A percentile compares a stretch with the other conserved stretches of the same genome.
Evolutionary conservation across 2,888 invertebrate genomes (phyloP).

Genomic region (Campoplex capitator): DNA sequence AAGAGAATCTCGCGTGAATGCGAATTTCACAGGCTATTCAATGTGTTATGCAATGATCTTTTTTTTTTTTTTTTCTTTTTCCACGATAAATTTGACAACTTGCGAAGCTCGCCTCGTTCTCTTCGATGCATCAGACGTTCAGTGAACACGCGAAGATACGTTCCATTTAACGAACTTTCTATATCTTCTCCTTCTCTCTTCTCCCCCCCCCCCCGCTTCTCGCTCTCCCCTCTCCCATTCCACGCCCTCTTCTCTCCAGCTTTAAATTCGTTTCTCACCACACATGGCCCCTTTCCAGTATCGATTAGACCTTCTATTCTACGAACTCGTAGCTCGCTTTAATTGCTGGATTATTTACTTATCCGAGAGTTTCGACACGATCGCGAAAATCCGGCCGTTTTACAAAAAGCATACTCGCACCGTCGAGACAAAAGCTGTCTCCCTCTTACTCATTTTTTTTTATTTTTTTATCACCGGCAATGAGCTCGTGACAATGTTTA

Average conservation of each 20-base stretch:
- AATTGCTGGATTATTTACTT: conserved; percentile 74
- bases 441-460: neutral
- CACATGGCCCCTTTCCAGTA: conserved; percentile 49
- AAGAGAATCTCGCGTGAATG: conserved; percentile 14
- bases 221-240: no score
- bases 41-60: conserved; percentile 35
- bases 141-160: conserved; percentile 53
- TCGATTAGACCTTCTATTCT: conserved; percentile 55
- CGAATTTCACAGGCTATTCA: conserved; percentile 23
- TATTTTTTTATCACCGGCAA: neutral
- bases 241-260: conserved; percentile 28
- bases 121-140: conserved; percentile 39
- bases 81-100: conserved; percentile 36
- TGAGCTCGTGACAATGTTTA: neutral
- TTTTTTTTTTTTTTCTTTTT: conserved; percentile 7
- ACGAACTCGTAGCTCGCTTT: conserved; percentile 55
- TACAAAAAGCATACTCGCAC: neutral
- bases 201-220: neutral
- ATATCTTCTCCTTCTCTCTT: conserved; percentile 1
- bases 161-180: conserved; percentile 53
- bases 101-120: conserved; percentile 36
- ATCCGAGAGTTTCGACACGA: conserved; percentile 61
- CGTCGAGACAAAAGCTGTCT: neutral
- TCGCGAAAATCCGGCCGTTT: conserved; percentile 45
- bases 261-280: conserved; percentile 9